phyloP scores from a whole-genome alignment of 2,113 vertebrate genomes.

The Sorex fumeus region DNA sequence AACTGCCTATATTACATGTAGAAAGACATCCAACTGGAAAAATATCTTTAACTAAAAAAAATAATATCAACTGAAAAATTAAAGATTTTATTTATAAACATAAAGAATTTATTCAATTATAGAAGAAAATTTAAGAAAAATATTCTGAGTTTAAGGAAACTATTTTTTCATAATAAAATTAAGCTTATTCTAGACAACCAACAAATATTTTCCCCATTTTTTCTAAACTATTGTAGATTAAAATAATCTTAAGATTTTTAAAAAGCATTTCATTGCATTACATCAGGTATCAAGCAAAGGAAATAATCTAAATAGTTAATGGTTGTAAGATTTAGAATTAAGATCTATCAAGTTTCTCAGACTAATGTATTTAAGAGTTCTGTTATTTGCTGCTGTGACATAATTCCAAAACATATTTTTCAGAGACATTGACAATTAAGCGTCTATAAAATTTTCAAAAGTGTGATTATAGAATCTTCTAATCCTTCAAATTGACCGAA shows the following conservation, averaged over 20 bases:
- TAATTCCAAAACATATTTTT: background rate
- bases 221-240: background rate
- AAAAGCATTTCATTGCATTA: background rate
- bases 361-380: no score
- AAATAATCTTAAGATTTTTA: background rate
- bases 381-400: background rate
- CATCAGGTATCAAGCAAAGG: slow-evolving; percentile 49
- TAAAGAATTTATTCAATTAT: background rate
- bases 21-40: no score
- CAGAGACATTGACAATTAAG: background rate
- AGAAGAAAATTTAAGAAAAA: slow-evolving; percentile 36
- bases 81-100: no score
- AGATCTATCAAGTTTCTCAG: background rate
- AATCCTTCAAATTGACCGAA: background rate
- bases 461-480: background rate
- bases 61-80: no score
- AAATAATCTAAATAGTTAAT: background rate
- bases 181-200: background rate
- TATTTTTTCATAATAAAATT: background rate
- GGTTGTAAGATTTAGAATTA: slow-evolving; percentile 17
- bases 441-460: background rate
- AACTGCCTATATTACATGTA: no score
- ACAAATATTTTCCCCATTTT: background rate
- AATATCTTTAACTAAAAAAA: no score
- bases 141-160: background rate